phyloP scores from a whole-genome alignment of 2,888 invertebrate genomes.

The Cephus spinipes region DNA sequence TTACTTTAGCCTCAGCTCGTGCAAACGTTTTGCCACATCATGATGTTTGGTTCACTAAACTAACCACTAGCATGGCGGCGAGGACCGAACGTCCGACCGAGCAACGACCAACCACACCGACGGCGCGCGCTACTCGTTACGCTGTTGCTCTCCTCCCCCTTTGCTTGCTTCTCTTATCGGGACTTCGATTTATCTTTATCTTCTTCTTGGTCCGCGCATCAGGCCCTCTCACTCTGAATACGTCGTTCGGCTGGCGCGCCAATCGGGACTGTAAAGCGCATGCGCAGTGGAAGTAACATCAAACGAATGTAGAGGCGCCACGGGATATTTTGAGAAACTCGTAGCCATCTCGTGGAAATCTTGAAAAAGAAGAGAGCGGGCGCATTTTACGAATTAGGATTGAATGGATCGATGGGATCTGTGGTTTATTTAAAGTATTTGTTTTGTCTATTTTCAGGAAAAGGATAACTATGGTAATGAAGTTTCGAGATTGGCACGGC shows the following conservation, averaged over 20 bases:
- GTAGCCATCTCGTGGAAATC: background rate
- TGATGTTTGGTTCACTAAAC: constrained; percentile 66
- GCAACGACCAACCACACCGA: constrained; percentile 30
- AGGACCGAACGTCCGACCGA: constrained; percentile 45
- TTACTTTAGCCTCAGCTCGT: constrained; percentile 27
- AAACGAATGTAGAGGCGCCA: background rate
- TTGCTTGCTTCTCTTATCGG: background rate
- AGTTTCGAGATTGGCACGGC: constrained; percentile 91
- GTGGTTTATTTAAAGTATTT: constrained; percentile 5
- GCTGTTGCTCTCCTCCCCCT: constrained; percentile 46
- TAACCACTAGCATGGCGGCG: constrained; percentile 61
- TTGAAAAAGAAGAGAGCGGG: constrained; percentile 5
- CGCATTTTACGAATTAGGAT: constrained; percentile 2
- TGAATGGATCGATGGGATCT: constrained; percentile 6
- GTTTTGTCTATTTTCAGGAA: constrained; percentile 74
- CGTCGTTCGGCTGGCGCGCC: background rate
- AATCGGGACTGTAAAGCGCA: background rate
- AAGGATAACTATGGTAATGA: constrained; percentile 98
- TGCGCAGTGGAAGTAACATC: background rate
- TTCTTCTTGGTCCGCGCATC: background rate
- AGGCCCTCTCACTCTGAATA: background rate
- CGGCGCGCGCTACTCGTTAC: constrained; percentile 47
- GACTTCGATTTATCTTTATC: background rate
- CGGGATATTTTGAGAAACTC: background rate
- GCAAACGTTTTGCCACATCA: constrained; percentile 65